Conservation (phyloP, 2,113 vertebrate genomes). For the Apaloderma vittatum region DNA sequence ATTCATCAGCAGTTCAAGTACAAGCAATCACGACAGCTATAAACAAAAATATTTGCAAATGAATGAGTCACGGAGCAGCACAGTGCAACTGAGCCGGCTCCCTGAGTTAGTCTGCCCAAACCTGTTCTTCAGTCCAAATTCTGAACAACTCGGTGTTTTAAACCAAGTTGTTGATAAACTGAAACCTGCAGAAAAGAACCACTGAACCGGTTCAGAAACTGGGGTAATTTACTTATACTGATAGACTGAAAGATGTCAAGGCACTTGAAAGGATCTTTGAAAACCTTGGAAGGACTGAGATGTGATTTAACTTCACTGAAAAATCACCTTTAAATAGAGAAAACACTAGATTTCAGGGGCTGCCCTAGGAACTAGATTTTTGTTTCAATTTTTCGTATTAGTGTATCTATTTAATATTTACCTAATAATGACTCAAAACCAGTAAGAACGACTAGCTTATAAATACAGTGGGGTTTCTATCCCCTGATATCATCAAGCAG, state of each 20-base stretch:
- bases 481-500: not conserved
- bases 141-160: not conserved
- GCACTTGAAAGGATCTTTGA: not conserved
- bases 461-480: not conserved
- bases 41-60: slow-evolving; percentile 32
- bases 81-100: not conserved
- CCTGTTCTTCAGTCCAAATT: not conserved
- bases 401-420: not conserved
- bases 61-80: not conserved
- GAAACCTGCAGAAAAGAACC: not conserved
- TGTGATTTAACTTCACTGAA: not conserved
- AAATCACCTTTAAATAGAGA: not conserved
- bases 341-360: not conserved
- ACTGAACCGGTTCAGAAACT: not conserved
- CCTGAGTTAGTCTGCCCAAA: not conserved
- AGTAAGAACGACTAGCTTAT: not conserved
- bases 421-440: not conserved
- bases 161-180: not conserved
- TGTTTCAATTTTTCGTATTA: not conserved
- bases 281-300: not conserved
- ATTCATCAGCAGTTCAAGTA: not conserved
- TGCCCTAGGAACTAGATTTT: not conserved
- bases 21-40: not conserved
- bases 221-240: not conserved
- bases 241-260: not conserved